Conservation (phyloP, 2,797 vertebrate species). For the Alfaro cultratus region DNA sequence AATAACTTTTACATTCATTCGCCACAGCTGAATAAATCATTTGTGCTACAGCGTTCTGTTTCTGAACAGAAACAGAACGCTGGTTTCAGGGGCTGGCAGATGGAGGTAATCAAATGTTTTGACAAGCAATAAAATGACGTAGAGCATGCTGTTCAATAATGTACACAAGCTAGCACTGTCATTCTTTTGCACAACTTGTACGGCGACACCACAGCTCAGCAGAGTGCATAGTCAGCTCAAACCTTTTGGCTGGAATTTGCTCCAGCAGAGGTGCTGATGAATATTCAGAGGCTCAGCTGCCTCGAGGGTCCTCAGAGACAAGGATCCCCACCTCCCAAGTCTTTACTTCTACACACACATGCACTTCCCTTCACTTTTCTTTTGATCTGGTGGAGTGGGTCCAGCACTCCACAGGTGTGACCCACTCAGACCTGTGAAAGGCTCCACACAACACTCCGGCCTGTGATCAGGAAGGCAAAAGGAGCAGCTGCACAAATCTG, state of each 20-base stretch:
- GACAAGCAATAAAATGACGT: constrained; percentile 47
- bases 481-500: constrained; percentile 51
- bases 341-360: constrained; percentile 12
- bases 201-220: constrained; percentile 27
- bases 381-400: constrained; percentile 60
- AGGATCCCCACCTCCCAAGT: constrained; percentile 16
- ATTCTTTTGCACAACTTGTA: constrained; percentile 34
- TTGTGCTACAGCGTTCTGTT: too few relatives aligned
- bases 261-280: constrained; percentile 60
- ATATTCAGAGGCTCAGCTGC: constrained; percentile 75
- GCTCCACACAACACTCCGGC: constrained; percentile 24
- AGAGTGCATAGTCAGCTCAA: constrained; percentile 47
- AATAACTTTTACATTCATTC: constrained; percentile 49
- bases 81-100: constrained; percentile 56
- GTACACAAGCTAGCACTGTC: constrained; percentile 39
- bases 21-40: constrained; percentile 63
- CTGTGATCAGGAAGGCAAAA: constrained; percentile 57
- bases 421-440: constrained; percentile 63
- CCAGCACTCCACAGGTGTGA: constrained; percentile 75
- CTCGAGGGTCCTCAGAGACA: constrained; percentile 56
- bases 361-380: constrained; percentile 28
- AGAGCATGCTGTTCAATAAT: constrained; percentile 55
- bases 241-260: constrained; percentile 61
- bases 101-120: constrained; percentile 37
- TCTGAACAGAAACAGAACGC: constrained; percentile 49